Conservation (phyloP, 1,140 invertebrate species). For the Ceratina japonica region DNA sequence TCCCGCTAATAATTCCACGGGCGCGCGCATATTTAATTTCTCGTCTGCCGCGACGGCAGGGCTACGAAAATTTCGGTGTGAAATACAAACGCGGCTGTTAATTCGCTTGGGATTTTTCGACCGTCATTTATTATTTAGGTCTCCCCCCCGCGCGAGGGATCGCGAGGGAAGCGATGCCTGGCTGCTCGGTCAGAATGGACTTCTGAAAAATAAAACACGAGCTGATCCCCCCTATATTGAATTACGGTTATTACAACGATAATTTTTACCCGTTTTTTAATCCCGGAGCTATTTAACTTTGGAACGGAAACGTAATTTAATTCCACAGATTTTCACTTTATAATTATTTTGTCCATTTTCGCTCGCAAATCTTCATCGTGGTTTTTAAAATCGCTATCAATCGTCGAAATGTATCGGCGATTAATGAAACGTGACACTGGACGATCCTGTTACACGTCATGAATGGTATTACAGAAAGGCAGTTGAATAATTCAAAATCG, state of each 20-base stretch:
- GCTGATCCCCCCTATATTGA: neutral
- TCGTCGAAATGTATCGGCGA: too few relatives aligned
- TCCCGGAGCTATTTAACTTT: neutral
- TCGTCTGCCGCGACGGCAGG: conserved; percentile 35
- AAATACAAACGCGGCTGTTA: conserved; percentile 45
- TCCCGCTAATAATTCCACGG: conserved; percentile 14
- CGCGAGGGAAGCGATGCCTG: neutral
- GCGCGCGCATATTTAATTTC: conserved; percentile 43
- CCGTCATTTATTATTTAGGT: conserved; percentile 43
- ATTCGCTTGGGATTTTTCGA: conserved; percentile 17
- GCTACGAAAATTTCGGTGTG: conserved; percentile 25
- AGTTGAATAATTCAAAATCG: neutral
- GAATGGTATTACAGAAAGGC: too few relatives aligned
- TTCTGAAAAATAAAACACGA: neutral
- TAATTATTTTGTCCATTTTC: neutral
- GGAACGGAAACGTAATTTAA: neutral
- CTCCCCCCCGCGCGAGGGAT: too few relatives aligned
- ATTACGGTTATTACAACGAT: conserved; percentile 1
- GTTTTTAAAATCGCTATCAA: too few relatives aligned
- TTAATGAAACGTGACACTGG: too few relatives aligned
- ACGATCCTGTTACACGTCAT: too few relatives aligned
- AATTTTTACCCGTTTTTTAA: neutral
- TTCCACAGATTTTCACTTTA: neutral
- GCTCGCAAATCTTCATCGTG: neutral
- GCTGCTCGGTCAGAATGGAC: neutral